These are phyloP conservation scores for Alsophila aescularia DNA, from an alignment of 2,888 invertebrate genomes.

Conservation along the genomic window DNA sequence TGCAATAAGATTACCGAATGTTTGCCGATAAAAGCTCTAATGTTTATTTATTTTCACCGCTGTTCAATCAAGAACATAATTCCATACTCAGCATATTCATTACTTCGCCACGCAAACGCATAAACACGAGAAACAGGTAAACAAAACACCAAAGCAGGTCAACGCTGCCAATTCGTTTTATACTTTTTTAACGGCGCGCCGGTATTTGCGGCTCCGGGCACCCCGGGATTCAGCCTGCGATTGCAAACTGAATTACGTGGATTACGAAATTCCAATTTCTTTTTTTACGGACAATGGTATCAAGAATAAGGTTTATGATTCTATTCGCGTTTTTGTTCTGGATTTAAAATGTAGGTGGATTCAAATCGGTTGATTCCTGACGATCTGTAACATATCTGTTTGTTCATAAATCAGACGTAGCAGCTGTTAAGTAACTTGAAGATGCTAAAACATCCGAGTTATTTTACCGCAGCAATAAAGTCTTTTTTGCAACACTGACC, in stretches of 20 bases:
- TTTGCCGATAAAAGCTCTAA: constrained; percentile 12
- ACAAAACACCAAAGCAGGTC: constrained; percentile 56
- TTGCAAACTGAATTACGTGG: constrained; percentile 58
- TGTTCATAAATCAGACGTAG: constrained; percentile 20
- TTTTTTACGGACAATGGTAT: constrained; percentile 15
- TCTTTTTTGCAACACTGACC: constrained; percentile 33
- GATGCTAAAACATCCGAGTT: constrained; percentile 18
- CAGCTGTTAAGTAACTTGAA: constrained; percentile 26
- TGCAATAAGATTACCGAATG: neutral
- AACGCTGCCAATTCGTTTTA: constrained; percentile 56
- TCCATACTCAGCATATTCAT: constrained; percentile 19
- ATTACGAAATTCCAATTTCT: constrained; percentile 36
- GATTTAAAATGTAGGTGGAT: constrained; percentile 5
- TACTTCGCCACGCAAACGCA: constrained; percentile 25
- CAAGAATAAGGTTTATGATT: constrained; percentile 17
- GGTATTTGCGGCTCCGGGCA: constrained; percentile 36
- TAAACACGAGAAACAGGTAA: constrained; percentile 47
- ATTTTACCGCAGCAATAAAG: constrained; percentile 33
- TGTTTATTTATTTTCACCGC: constrained; percentile 24
- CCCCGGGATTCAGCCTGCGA: constrained; percentile 13
- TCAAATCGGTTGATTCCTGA: constrained; percentile 3
- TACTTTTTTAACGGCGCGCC: constrained; percentile 57
- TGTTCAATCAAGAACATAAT: constrained; percentile 22
- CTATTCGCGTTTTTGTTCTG: constrained; percentile 4
- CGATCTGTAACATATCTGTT: constrained; percentile 11